These are phyloP conservation scores for Strigamia transsilvanica DNA, from an alignment of 2,888 invertebrate species.

Conservation along the genomic window DNA sequence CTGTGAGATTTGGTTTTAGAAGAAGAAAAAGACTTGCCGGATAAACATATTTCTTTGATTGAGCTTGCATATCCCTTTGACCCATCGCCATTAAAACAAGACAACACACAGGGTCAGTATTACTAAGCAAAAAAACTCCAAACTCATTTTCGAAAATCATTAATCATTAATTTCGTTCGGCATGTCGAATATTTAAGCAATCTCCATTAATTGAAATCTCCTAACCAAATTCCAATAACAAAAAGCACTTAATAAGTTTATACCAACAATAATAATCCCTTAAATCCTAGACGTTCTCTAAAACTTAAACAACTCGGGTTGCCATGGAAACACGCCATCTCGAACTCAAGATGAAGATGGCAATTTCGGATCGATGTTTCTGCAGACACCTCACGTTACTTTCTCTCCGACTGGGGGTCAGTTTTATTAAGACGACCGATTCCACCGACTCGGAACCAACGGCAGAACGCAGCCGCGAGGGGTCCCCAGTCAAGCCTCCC, in stretches of 20 bases:
- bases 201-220: neutral
- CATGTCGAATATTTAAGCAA: no score
- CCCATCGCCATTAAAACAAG: neutral
- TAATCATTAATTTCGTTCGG: no score
- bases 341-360: slow-evolving; percentile 35
- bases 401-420: slow-evolving; percentile 27
- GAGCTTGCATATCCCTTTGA: neutral
- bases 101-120: neutral
- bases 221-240: neutral
- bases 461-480: slow-evolving; percentile 23
- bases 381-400: slow-evolving; percentile 46
- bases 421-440: slow-evolving; percentile 42
- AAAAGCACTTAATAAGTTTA: slow-evolving; percentile 31
- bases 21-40: neutral
- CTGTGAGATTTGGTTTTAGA: neutral
- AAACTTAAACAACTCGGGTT: slow-evolving; percentile 24
- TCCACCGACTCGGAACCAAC: slow-evolving; percentile 41
- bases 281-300: neutral
- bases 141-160: no score
- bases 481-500: slow-evolving; percentile 6
- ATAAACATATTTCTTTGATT: neutral
- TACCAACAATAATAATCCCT: slow-evolving; percentile 12
- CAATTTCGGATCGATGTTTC: slow-evolving; percentile 35
- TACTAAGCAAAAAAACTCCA: no score
- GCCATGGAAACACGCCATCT: slow-evolving; percentile 23